A percentile compares a stretch with the other conserved stretches of the same genome.
Conservation (phyloP, 2,888 invertebrate genomes). For the Blastobasis lacticolella region DNA sequence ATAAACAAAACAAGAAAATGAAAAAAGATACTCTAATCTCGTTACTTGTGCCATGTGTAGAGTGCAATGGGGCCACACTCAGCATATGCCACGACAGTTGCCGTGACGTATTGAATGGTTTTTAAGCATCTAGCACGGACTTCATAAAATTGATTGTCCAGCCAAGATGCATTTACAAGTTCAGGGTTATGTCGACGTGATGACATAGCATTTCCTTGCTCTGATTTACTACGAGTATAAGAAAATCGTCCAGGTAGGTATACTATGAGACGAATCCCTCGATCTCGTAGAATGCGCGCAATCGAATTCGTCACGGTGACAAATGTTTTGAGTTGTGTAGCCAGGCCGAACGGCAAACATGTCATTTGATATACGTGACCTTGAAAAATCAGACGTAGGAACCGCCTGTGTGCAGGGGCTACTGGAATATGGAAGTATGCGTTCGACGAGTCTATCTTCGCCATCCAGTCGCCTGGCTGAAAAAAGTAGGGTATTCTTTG, state of each 20-base stretch:
- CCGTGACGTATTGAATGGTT: too few species aligned
- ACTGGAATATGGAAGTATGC: conserved; percentile 9
- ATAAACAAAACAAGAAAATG: too few species aligned
- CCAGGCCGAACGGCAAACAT: conserved; percentile 16
- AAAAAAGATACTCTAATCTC: too few species aligned
- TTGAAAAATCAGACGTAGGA: background rate
- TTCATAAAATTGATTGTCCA: too few species aligned
- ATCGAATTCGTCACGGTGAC: conserved; percentile 17
- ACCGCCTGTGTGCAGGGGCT: background rate
- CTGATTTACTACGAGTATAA: too few species aligned
- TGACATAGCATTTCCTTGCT: too few species aligned
- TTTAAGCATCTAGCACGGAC: too few species aligned
- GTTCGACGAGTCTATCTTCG: conserved; percentile 6
- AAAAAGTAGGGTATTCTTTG: conserved; percentile 2
- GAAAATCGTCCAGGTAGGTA: conserved; percentile 19
- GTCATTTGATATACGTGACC: conserved; percentile 1
- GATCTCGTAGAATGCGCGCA: conserved; percentile 10
- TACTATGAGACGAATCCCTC: conserved; percentile 16
- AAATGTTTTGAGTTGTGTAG: conserved; percentile 13
- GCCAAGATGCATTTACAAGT: too few species aligned
- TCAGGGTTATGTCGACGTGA: too few species aligned
- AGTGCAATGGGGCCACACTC: too few species aligned
- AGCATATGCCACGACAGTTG: too few species aligned
- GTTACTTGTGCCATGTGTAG: too few species aligned
- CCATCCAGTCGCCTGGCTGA: conserved; percentile 2